Evolutionary conservation across 2,797 vertebrate genomes (phyloP).

Genomic region (Dendrocincla tyrannina): DNA sequence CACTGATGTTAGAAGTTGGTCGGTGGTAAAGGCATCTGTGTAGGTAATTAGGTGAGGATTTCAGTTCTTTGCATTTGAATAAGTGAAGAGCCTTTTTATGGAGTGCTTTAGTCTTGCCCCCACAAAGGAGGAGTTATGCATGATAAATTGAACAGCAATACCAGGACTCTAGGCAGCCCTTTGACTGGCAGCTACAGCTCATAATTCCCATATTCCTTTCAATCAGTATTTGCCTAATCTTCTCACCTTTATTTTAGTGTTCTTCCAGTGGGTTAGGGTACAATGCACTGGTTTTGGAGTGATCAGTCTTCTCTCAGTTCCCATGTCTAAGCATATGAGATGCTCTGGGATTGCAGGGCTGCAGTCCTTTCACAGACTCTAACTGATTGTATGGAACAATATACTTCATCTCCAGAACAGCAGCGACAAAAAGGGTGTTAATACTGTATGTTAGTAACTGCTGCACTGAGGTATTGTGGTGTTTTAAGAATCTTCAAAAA

Average conservation of each 20-base stretch:
- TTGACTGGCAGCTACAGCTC: not conserved
- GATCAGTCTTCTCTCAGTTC: not conserved
- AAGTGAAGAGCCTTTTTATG: not conserved
- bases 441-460: not conserved
- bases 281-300: not conserved
- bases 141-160: not conserved
- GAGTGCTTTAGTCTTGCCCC: not conserved
- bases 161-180: not conserved
- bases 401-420: not conserved
- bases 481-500: not conserved
- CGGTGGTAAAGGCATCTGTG: not conserved
- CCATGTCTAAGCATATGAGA: not conserved
- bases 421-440: not conserved
- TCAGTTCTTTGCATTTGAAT: not conserved
- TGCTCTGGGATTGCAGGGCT: not conserved
- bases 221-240: not conserved
- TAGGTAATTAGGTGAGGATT: not conserved
- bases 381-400: fast-evolving
- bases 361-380: not conserved
- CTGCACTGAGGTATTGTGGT: not conserved
- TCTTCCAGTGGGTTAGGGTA: not conserved
- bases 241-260: not conserved
- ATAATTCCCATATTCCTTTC: not conserved
- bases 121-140: not conserved
- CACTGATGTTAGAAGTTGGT: not conserved